Conservation (phyloP, 2,113 vertebrate species). For the Panurus biarmicus region DNA sequence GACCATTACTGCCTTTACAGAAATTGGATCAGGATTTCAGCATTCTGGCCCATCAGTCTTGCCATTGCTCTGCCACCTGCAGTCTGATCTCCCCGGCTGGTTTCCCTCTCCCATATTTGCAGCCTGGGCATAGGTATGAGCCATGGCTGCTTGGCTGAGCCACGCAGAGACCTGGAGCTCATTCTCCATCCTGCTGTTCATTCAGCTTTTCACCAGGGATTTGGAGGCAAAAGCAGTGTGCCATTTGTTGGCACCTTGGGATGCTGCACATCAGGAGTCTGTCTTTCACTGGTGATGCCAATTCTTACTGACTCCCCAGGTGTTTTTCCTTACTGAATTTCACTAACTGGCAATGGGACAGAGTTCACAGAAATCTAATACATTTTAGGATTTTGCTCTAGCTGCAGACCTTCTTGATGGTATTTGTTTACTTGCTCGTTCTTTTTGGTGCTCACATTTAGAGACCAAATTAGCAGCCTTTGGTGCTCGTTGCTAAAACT, state of each 20-base stretch:
- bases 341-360: not conserved
- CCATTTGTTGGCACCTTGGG: not conserved
- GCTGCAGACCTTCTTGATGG: not conserved
- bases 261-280: not conserved
- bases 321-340: not conserved
- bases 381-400: not conserved
- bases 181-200: not conserved
- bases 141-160: not conserved
- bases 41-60: conserved; percentile 26
- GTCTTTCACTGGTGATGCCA: not conserved
- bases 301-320: not conserved
- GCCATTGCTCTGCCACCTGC: not conserved
- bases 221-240: not conserved
- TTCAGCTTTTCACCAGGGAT: not conserved
- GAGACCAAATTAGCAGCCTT: not conserved
- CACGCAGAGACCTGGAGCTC: not conserved
- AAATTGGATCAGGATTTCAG: conserved; percentile 20
- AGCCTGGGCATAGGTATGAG: not conserved
- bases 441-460: not conserved
- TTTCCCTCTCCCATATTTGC: not conserved
- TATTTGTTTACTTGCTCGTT: not conserved
- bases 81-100: not conserved
- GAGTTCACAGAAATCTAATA: not conserved
- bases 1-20: not conserved
- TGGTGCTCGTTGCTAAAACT: not conserved